Conservation (phyloP, 2,797 vertebrate genomes). For the Poliocrania exsul region DNA sequence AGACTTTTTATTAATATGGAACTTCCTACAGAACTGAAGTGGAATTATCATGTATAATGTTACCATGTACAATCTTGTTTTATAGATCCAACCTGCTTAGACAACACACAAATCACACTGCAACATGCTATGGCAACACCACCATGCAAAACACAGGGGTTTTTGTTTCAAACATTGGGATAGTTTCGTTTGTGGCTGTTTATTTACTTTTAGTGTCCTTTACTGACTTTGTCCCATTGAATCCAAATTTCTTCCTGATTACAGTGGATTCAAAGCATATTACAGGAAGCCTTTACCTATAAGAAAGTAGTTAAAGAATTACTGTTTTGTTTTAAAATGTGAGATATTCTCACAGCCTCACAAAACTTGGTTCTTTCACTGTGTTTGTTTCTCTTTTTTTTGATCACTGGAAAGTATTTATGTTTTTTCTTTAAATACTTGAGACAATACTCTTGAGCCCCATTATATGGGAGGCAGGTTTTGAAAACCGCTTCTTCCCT, state of each 20-base stretch:
- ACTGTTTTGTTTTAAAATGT: conserved; percentile 38
- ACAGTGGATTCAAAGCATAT: conserved; percentile 51
- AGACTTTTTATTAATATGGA: neutral
- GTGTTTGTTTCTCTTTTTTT: neutral
- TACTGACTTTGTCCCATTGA: conserved; percentile 64
- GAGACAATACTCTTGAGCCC: neutral
- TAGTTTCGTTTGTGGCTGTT: conserved; percentile 43
- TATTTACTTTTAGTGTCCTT: conserved; percentile 57
- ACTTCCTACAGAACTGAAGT: neutral
- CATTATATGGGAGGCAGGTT: neutral
- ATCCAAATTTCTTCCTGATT: conserved; percentile 59
- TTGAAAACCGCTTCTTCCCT: conserved; percentile 20
- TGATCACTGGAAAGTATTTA: neutral
- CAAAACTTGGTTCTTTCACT: neutral
- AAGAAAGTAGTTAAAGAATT: conserved; percentile 52
- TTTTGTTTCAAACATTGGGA: conserved; percentile 66
- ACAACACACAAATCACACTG: conserved; percentile 58
- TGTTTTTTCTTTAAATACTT: neutral
- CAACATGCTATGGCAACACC: conserved; percentile 65
- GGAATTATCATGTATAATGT: neutral
- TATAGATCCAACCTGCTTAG: conserved; percentile 38
- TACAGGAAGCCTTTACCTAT: conserved; percentile 53
- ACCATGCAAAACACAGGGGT: conserved; percentile 69
- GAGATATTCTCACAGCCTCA: conserved; percentile 14
- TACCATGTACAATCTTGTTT: conserved; percentile 2